These are phyloP conservation scores for Drymodes brunneopygia DNA, from an alignment of 2,113 vertebrate genomes.

Conservation along the genomic window DNA sequence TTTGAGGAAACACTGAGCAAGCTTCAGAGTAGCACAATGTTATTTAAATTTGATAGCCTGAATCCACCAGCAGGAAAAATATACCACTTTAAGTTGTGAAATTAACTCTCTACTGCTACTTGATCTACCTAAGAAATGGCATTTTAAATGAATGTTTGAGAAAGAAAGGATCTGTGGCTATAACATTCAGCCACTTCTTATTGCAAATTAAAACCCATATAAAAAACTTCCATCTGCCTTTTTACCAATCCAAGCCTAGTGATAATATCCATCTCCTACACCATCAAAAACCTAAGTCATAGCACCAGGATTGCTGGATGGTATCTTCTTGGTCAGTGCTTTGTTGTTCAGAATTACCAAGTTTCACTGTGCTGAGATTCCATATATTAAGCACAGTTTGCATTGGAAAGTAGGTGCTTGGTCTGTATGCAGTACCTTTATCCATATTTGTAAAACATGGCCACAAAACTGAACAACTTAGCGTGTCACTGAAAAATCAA, in stretches of 20 bases:
- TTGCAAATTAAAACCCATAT: background rate
- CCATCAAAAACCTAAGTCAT: background rate
- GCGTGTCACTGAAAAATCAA: background rate
- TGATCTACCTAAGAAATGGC: background rate
- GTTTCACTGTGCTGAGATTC: background rate
- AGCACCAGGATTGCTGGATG: background rate
- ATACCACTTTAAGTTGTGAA: background rate
- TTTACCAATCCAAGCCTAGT: background rate
- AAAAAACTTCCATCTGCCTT: background rate
- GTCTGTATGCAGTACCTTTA: background rate
- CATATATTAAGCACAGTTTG: background rate
- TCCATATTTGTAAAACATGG: background rate
- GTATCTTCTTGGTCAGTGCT: background rate
- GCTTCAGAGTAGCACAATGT: background rate
- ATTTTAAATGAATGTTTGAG: background rate
- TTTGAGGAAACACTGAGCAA: background rate
- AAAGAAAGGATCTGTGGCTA: background rate
- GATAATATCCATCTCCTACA: background rate
- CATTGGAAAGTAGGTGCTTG: background rate
- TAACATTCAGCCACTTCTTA: background rate
- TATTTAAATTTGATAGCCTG: slow-evolving; percentile 21
- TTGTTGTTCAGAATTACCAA: background rate
- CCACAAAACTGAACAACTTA: background rate
- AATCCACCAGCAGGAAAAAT: background rate
- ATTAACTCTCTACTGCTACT: background rate